Conservation (phyloP, 2,797 vertebrate genomes). For the Microctenopoma steveboyesi region DNA sequence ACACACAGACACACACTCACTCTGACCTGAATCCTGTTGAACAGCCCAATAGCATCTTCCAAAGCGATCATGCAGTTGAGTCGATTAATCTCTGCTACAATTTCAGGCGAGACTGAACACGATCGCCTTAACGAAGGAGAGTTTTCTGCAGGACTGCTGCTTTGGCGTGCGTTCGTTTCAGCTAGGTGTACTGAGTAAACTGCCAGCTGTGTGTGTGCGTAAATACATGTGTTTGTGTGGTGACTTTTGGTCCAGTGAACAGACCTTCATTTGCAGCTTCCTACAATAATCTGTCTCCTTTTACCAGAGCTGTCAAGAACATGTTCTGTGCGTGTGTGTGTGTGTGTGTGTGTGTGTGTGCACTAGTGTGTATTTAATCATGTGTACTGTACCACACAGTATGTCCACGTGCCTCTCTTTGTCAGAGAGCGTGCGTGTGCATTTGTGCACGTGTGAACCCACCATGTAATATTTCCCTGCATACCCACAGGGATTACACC, state of each 20-base stretch:
- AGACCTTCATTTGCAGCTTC: constrained; percentile 57
- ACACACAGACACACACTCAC: constrained; percentile 1
- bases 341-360: constrained; percentile 10
- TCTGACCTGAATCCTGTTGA: too few relatives aligned
- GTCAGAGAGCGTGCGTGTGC: constrained; percentile 12
- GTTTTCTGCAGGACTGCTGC: too few relatives aligned
- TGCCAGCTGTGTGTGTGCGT: not conserved
- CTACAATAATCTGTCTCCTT: constrained; percentile 74
- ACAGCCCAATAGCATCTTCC: too few relatives aligned
- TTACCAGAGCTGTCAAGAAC: constrained; percentile 68
- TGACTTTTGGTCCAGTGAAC: constrained; percentile 47
- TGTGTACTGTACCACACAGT: constrained; percentile 25
- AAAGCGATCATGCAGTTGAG: too few relatives aligned
- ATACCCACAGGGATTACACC: constrained; percentile 69
- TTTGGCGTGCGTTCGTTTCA: too few relatives aligned
- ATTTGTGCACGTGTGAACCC: constrained; percentile 34
- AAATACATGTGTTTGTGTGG: constrained; percentile 23
- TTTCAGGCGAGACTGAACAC: too few relatives aligned
- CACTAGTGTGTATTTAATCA: constrained; percentile 6
- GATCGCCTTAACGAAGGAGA: too few relatives aligned
- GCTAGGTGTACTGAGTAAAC: not conserved
- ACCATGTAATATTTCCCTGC: constrained; percentile 71
- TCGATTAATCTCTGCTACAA: too few relatives aligned
- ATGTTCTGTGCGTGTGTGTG: constrained; percentile 17
- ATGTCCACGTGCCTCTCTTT: constrained; percentile 33